Base-by-base conservation (phyloP, 2,113 vertebrate species). In the Calidris pugnax region DNA sequence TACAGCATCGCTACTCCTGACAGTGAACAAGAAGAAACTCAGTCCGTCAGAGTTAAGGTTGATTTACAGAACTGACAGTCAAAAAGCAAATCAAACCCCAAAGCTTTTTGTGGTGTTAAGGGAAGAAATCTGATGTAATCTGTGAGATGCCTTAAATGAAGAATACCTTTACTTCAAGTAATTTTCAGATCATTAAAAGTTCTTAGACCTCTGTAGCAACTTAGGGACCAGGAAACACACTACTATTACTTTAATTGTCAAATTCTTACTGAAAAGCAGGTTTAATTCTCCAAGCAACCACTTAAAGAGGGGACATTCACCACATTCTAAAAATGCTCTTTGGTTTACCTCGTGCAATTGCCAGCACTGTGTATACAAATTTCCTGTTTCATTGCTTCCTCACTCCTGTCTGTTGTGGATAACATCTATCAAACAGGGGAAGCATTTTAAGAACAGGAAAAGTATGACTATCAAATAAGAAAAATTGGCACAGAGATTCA, bases 401-500 rank as follows among this genome's bases (percentile, higher is more conserved):
- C 21, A 39, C 30, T 72, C 56, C 74, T 87, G 53, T 35, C 48
- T 59, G 39, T n/a, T 23, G 23, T 56, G 28, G 37, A 1, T 51
- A 74, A 88, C 47, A 86, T 67, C 74, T 67, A 74, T 78, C 82
- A 60, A 66, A 43, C 18, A 89, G 62, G 5, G 71, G 75, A 85
- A 90, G 63, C 50, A 39, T 74, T 90, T 88, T 59, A 86, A 92
- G 35, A 93, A 80, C 59, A 86, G 79, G 60, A 72, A 93, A 93
- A 89, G 62, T 53, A 67, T 53, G 83, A 93, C 27, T 56, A 84
- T 84, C 68, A 86, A 93, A 32, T 72, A 86, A 89, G 88, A 74
- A 93, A 95, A 86, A 90, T 0, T 86, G 68, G 64, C 72, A 86
- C 41, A 80, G 79, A 91, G 74, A 75, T 88, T 86, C 68, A 93